A percentile compares a stretch with the other conserved stretches of the same genome.
phyloP scores from a whole-genome alignment of 1,140 invertebrate species.

The Lasaia peninsularis region DNA sequence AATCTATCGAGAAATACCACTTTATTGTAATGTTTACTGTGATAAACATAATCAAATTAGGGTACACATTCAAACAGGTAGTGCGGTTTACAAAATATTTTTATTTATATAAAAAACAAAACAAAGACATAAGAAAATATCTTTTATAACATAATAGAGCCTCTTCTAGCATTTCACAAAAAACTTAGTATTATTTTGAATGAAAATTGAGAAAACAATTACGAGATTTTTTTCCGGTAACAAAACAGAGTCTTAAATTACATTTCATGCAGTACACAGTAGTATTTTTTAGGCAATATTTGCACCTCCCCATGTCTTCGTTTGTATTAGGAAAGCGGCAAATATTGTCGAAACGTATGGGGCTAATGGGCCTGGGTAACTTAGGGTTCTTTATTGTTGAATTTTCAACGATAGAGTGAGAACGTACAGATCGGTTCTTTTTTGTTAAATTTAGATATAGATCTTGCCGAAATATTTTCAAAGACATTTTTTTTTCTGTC shows the following conservation, averaged over 20 bases:
- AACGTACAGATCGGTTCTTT: conserved; percentile 16
- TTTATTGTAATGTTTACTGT: conserved; percentile 26
- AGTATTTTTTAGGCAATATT: conserved; percentile 25
- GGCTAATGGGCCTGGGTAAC: conserved; percentile 25
- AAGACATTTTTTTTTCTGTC: not conserved
- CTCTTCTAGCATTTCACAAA: not conserved
- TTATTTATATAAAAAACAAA: conserved; percentile 22
- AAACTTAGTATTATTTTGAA: no score
- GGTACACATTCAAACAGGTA: conserved; percentile 25
- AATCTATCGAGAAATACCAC: conserved; percentile 24
- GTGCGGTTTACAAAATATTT: conserved; percentile 23
- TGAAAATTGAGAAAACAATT: conserved; percentile 23
- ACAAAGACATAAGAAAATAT: conserved; percentile 21
- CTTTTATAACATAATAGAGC: conserved; percentile 24
- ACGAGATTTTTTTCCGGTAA: conserved; percentile 25
- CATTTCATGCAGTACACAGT: conserved; percentile 29
- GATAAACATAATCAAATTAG: conserved; percentile 27
- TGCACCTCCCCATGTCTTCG: conserved; percentile 28
- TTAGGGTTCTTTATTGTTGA: conserved; percentile 24
- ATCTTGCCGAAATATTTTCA: conserved; percentile 1
- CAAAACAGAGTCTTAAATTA: conserved; percentile 19
- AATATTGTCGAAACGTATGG: conserved; percentile 25
- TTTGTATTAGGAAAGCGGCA: conserved; percentile 25
- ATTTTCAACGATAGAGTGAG: conserved; percentile 22
- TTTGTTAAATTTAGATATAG: conserved; percentile 12